Evolutionary conservation across 2,797 vertebrate species (phyloP).

Genomic region (Girardinus metallicus): DNA sequence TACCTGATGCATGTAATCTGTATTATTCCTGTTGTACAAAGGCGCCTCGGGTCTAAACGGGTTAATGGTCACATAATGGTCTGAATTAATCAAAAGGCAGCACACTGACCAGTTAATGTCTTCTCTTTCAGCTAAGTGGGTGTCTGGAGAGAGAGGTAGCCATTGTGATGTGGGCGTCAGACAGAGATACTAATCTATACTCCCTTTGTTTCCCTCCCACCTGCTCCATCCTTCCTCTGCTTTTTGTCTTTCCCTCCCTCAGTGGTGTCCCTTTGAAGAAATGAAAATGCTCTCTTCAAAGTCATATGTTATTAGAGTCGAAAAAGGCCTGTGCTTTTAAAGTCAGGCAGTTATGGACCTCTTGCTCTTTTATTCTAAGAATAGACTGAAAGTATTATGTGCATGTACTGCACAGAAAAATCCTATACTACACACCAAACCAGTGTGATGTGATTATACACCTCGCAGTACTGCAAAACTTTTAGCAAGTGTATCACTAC

Average conservation of each 20-base stretch:
- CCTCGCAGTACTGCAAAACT: background rate
- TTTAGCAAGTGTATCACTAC: background rate
- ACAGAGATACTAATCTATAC: constrained; percentile 39
- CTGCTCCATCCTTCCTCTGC: constrained; percentile 10
- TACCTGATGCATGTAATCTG: background rate
- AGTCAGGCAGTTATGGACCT: constrained; percentile 43
- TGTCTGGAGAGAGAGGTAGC: constrained; percentile 22
- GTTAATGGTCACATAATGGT: constrained; percentile 27
- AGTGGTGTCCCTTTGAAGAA: constrained; percentile 50
- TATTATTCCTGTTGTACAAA: background rate
- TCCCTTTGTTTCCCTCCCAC: constrained; percentile 28
- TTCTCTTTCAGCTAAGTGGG: constrained; percentile 36
- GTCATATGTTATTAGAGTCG: constrained; percentile 50
- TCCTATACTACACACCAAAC: background rate
- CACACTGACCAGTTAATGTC: constrained; percentile 28
- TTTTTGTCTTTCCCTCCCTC: constrained; percentile 13
- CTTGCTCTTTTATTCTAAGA: constrained; percentile 33
- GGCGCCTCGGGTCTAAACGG: background rate
- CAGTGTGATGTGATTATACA: background rate
- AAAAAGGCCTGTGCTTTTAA: constrained; percentile 58
- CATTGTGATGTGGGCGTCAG: constrained; percentile 3
- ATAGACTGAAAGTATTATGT: constrained; percentile 29
- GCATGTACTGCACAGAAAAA: constrained; percentile 2
- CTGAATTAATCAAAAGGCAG: constrained; percentile 42
- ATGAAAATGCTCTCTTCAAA: constrained; percentile 57